Evolutionary conservation across 2,113 vertebrate genomes (phyloP).

Genomic region (Glareola pratincola): DNA sequence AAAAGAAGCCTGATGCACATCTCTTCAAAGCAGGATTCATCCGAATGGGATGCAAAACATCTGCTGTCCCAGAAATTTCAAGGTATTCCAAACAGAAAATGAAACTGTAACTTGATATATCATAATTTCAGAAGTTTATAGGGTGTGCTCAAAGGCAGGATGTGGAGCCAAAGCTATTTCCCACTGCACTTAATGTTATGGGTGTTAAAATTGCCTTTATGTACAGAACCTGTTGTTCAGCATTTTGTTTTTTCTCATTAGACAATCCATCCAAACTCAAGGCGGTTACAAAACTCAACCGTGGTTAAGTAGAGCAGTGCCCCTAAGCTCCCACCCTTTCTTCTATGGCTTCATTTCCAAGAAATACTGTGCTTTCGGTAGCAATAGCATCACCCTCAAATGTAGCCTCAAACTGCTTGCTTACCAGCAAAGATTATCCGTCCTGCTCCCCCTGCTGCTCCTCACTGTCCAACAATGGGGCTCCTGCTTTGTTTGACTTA

Average conservation of each 20-base stretch:
- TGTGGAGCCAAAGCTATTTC: not conserved
- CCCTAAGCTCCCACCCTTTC: not conserved
- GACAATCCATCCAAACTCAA: not conserved
- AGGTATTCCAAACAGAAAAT: conserved; percentile 12
- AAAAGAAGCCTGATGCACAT: not conserved
- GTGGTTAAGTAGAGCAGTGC: not conserved
- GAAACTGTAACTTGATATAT: conserved; percentile 3
- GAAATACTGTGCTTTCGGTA: not conserved
- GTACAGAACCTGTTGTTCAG: not conserved
- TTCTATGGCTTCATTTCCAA: not conserved
- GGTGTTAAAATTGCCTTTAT: not conserved
- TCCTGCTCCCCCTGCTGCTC: not conserved
- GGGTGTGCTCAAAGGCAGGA: not conserved
- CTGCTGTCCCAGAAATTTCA: not conserved
- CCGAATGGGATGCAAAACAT: not conserved
- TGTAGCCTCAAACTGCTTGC: not conserved
- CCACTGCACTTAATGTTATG: not conserved
- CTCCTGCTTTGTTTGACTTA: not conserved
- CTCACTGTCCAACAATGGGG: not conserved
- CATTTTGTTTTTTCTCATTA: not conserved
- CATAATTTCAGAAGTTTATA: not conserved
- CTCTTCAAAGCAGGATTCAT: not conserved
- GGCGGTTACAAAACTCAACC: not conserved
- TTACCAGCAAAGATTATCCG: not conserved
- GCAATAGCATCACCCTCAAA: not conserved